Percentiles rank a stretch among this genome's conserved stretches.
phyloP scores from a whole-genome alignment of 2,797 vertebrate species.

The Semotilus atromaculatus region DNA sequence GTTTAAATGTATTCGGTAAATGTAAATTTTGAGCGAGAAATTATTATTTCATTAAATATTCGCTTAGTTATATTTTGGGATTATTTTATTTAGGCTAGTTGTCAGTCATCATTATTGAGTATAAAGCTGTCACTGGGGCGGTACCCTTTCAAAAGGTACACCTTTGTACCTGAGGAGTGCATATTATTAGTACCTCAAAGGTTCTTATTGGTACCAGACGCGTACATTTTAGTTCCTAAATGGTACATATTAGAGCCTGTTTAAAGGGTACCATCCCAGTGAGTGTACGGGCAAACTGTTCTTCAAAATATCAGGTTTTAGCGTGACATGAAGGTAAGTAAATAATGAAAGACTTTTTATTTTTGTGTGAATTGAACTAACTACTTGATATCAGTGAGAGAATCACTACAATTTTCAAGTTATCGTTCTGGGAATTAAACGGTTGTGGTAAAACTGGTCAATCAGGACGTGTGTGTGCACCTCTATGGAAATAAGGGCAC shows the following conservation, averaged over 20 bases:
- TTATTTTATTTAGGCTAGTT: too few species aligned
- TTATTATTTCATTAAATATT: too few species aligned
- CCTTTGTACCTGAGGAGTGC: background rate
- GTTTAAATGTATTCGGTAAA: background rate
- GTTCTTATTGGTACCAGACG: too few species aligned
- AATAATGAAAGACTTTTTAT: background rate
- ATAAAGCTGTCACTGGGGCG: background rate
- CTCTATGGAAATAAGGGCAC: constrained; percentile 13
- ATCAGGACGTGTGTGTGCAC: constrained; percentile 18
- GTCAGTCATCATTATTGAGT: background rate
- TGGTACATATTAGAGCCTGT: background rate
- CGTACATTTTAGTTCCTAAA: background rate
- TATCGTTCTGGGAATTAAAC: background rate
- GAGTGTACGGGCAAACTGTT: background rate
- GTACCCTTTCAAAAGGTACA: background rate
- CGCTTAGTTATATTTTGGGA: too few species aligned
- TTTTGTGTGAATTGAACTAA: background rate
- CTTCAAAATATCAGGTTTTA: background rate
- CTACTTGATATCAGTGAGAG: background rate
- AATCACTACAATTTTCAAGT: background rate
- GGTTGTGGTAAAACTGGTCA: constrained; percentile 35
- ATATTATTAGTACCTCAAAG: too few species aligned
- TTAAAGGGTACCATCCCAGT: background rate
- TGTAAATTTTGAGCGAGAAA: too few species aligned
- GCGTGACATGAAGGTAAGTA: background rate